phyloP scores from a whole-genome alignment of 1,140 invertebrate species.

The Ganaspis sp. region DNA sequence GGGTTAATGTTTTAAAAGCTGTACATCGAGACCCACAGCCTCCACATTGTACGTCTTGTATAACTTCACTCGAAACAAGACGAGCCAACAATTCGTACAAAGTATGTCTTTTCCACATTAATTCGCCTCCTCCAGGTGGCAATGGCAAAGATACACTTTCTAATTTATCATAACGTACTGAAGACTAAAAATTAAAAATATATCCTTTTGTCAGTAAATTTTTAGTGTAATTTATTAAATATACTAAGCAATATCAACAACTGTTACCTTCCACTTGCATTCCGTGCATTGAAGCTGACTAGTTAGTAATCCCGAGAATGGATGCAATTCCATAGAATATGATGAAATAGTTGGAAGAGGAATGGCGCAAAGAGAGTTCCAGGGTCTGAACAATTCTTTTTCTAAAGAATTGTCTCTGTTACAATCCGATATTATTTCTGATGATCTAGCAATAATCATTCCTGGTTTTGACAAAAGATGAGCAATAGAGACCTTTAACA shows the following conservation, averaged over 20 bases:
- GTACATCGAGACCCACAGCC: conserved; percentile 80
- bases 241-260: background rate
- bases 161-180: conserved; percentile 92
- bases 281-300: conserved; percentile 89
- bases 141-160: conserved; percentile 89
- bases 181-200: conserved; percentile 79
- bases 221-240: too few species aligned
- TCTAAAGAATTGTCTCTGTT: conserved; percentile 42
- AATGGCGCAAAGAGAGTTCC: conserved; percentile 70
- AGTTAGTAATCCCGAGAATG: conserved; percentile 88
- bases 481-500: conserved; percentile 57
- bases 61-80: conserved; percentile 89
- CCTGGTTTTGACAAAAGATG: conserved; percentile 62
- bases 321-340: conserved; percentile 75
- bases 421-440: conserved; percentile 62
- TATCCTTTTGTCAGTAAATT: conserved; percentile 20
- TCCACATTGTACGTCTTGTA: conserved; percentile 89
- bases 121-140: conserved; percentile 77
- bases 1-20: conserved; percentile 85
- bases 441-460: conserved; percentile 71
- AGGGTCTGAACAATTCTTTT: conserved; percentile 57
- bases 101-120: conserved; percentile 77
- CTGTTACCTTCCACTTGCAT: conserved; percentile 85
- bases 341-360: conserved; percentile 55
- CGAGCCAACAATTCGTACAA: conserved; percentile 85